Percentiles rank a stretch among this genome's conserved stretches.
phyloP scores from a whole-genome alignment of 2,113 vertebrate species.

The Centropus bengalensis region DNA sequence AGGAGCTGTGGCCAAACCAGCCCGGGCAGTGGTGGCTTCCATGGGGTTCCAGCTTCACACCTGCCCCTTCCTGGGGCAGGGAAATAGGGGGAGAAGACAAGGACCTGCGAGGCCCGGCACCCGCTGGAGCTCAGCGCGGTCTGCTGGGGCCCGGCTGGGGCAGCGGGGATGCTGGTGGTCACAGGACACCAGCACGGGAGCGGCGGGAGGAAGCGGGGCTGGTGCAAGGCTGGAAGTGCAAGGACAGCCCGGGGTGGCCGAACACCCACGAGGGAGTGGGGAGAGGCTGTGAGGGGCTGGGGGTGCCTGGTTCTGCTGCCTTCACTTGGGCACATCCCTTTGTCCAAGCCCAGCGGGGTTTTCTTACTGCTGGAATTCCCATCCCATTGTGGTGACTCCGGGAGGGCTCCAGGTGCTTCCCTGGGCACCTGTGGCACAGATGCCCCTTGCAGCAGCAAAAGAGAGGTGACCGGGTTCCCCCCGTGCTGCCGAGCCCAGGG shows the following conservation, averaged over 20 bases:
- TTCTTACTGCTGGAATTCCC: not conserved
- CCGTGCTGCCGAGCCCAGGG: not conserved
- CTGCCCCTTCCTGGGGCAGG: not conserved
- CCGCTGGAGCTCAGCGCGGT: fast-evolving
- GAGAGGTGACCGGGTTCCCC: fast-evolving
- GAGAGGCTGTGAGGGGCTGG: not conserved
- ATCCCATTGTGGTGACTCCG: fast-evolving
- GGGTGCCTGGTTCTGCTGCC: not conserved
- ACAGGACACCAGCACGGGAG: not conserved
- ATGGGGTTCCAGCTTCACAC: fast-evolving
- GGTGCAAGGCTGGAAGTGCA: not conserved
- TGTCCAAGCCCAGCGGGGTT: fast-evolving
- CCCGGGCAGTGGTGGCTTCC: not conserved
- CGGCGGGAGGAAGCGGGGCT: not conserved
- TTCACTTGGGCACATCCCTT: fast-evolving
- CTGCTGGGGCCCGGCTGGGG: fast-evolving
- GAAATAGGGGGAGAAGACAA: fast-evolving
- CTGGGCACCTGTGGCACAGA: not conserved
- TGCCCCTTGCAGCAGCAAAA: not conserved
- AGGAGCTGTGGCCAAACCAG: not conserved
- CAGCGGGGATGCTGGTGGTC: not conserved
- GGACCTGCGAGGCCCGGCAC: not conserved
- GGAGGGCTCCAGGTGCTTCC: not conserved
- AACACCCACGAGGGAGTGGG: fast-evolving
- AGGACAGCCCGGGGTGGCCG: not conserved